phyloP scores from a whole-genome alignment of 2,113 vertebrate genomes.

The Myiopsitta monachus region DNA sequence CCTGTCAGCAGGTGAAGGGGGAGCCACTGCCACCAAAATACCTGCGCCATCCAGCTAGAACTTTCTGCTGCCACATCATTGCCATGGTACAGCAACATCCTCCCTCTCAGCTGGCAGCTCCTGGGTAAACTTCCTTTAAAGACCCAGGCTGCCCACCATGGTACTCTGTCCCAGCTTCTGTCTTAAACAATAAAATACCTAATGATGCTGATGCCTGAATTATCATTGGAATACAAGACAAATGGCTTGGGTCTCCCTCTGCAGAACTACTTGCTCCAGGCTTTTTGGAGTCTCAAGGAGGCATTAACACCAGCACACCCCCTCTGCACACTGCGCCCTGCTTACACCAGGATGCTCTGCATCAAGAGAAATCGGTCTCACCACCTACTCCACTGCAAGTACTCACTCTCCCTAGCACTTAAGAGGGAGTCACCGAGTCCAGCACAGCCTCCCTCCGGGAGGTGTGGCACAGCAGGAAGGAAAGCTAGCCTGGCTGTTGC shows the following conservation, averaged over 20 bases:
- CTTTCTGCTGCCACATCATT: not conserved
- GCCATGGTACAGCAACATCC: not conserved
- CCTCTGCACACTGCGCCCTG: not conserved
- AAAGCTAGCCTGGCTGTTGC: not conserved
- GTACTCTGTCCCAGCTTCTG: not conserved
- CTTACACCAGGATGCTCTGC: not conserved
- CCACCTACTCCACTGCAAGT: not conserved
- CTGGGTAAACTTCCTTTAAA: not conserved
- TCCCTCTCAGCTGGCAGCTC: not conserved
- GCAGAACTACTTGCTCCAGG: constrained; percentile 8
- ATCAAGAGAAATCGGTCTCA: constrained; percentile 4
- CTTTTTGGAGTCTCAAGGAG: not conserved
- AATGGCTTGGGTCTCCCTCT: not conserved
- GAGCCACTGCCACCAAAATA: not conserved
- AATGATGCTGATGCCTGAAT: not conserved
- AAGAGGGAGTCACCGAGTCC: not conserved
- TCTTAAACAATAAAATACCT: not conserved
- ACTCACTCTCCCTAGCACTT: not conserved
- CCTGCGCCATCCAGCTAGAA: not conserved
- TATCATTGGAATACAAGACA: not conserved
- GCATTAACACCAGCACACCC: not conserved
- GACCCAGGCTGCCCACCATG: not conserved
- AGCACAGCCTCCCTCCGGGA: not conserved
- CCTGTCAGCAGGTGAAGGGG: not conserved
- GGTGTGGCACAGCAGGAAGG: constrained; percentile 18